phyloP scores from a whole-genome alignment of 2,113 vertebrate species.

The Elachura formosa region DNA sequence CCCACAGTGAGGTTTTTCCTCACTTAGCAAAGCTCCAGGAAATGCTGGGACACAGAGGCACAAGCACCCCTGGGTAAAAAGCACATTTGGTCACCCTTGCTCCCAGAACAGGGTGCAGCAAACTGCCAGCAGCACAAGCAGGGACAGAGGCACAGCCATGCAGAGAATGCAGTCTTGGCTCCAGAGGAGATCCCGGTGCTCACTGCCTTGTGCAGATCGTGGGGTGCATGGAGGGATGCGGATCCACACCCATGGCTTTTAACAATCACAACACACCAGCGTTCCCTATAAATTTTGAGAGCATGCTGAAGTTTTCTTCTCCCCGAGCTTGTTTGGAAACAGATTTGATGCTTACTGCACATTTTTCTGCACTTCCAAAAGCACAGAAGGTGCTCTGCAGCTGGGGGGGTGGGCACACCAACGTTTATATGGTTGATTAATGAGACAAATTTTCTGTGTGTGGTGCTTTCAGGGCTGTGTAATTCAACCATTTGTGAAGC shows the following conservation, averaged over 20 bases:
- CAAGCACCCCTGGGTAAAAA: too few relatives aligned
- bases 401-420: background rate
- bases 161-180: too few relatives aligned
- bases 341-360: background rate
- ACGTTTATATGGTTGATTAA: background rate
- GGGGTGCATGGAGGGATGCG: background rate
- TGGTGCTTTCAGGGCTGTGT: background rate
- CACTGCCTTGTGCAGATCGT: background rate
- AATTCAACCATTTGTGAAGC: background rate
- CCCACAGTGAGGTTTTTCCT: background rate
- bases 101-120: background rate
- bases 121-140: background rate
- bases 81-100: too few relatives aligned
- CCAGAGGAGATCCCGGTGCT: background rate
- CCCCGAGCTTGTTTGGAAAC: background rate
- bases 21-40: background rate
- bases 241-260: background rate
- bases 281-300: background rate
- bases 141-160: background rate
- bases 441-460: background rate
- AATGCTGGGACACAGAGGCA: too few relatives aligned
- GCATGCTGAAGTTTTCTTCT: background rate
- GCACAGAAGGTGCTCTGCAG: background rate
- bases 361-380: background rate
- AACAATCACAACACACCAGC: background rate